Evolutionary conservation across 2,797 vertebrate genomes (phyloP).

Genomic region (Manis javanica): DNA sequence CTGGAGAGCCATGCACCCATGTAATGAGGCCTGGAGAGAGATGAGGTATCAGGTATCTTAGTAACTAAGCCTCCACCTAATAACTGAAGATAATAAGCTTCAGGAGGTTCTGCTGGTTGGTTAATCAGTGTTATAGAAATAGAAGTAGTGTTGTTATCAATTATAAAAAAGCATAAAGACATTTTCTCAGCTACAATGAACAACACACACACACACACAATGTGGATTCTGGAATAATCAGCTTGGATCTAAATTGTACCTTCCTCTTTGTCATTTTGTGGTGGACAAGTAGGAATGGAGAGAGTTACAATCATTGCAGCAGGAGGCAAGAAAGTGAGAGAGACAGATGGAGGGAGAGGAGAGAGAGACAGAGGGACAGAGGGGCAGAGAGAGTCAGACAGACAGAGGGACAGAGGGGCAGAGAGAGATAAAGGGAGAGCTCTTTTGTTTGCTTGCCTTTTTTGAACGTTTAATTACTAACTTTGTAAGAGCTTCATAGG

Average conservation of each 20-base stretch:
- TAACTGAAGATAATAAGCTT: background rate
- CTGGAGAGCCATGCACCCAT: background rate
- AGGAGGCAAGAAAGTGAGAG: background rate
- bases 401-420: too few relatives aligned
- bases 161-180: background rate
- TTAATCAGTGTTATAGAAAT: background rate
- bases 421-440: background rate
- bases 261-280: background rate
- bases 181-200: background rate
- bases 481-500: background rate
- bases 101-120: background rate
- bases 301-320: background rate
- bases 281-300: background rate
- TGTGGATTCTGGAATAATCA: background rate
- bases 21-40: background rate
- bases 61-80: background rate
- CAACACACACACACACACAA: background rate
- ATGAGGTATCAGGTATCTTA: background rate
- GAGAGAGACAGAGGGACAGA: too few relatives aligned
- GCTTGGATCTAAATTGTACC: background rate
- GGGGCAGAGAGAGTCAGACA: background rate
- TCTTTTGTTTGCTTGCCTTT: background rate
- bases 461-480: background rate
- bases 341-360: background rate
- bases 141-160: background rate